phyloP scores from a whole-genome alignment of 2,888 invertebrate species.

The Tachina lurida region DNA sequence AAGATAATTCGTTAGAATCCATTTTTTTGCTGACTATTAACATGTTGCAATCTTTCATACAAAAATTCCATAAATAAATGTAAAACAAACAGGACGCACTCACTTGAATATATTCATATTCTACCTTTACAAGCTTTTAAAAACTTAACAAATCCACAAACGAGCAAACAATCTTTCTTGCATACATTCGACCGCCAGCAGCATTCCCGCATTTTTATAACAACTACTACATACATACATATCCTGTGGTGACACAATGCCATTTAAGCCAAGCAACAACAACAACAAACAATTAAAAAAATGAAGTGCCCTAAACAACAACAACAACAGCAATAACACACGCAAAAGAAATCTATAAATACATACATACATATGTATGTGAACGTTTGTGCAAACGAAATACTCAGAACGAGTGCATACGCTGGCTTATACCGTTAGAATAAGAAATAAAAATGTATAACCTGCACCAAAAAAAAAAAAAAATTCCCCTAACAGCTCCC shows the following conservation, averaged over 20 bases:
- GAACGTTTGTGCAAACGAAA: slow-evolving; percentile 6
- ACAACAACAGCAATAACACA: slow-evolving; percentile 23
- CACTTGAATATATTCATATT: background rate
- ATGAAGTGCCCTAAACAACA: slow-evolving; percentile 65
- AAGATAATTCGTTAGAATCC: too few relatives aligned
- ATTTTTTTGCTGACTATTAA: slow-evolving; percentile 32
- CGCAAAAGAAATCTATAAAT: too few relatives aligned
- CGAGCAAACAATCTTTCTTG: background rate
- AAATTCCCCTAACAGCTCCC: background rate
- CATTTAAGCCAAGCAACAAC: slow-evolving; percentile 54
- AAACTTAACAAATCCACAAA: slow-evolving; percentile 34
- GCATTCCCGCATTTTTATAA: slow-evolving; percentile 15
- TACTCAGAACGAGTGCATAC: background rate
- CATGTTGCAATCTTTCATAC: slow-evolving; percentile 52
- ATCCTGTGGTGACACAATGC: slow-evolving; percentile 68
- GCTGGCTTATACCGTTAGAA: slow-evolving; percentile 28
- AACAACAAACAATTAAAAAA: slow-evolving; percentile 60
- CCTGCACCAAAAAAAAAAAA: background rate
- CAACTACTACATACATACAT: slow-evolving; percentile 17
- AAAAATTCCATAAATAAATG: slow-evolving; percentile 51
- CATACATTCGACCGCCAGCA: background rate
- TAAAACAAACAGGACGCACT: slow-evolving; percentile 20
- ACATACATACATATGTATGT: background rate
- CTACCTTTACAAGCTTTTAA: slow-evolving; percentile 36
- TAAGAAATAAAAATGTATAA: slow-evolving; percentile 20